Evolutionary conservation across 1,140 invertebrate genomes (phyloP).

Genomic region (Penaeus japonicus): DNA sequence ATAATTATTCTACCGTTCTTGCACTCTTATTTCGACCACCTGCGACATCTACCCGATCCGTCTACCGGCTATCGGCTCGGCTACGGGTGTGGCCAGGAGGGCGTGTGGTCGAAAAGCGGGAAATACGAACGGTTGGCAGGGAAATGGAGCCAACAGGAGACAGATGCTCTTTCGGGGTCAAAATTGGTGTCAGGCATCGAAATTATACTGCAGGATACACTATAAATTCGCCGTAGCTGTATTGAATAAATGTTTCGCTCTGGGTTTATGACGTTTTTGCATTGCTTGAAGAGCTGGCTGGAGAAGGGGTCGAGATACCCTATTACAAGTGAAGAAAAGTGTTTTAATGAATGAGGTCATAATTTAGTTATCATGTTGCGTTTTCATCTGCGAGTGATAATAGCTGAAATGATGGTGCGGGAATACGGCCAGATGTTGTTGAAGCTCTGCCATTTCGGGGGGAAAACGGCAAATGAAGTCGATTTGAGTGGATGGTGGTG

Average conservation of each 20-base stretch:
- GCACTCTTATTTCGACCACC: not conserved
- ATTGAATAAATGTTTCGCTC: not conserved
- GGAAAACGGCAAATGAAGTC: too few species aligned
- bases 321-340: too few species aligned
- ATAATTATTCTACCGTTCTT: conserved; percentile 41
- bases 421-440: too few species aligned
- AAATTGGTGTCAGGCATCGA: conserved; percentile 40
- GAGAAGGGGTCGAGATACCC: not conserved
- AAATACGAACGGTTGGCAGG: not conserved
- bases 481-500: too few species aligned
- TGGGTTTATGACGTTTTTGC: not conserved
- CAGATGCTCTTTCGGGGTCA: conserved; percentile 26
- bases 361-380: too few species aligned
- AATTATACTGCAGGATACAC: conserved; percentile 28
- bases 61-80: not conserved
- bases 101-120: not conserved
- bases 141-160: conserved; percentile 8
- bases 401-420: too few species aligned
- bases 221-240: conserved; percentile 20
- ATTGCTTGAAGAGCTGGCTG: not conserved
- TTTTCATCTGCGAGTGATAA: too few species aligned
- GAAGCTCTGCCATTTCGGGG: too few species aligned
- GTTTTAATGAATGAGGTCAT: too few species aligned
- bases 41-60: not conserved
- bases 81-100: not conserved